Evolutionary conservation across 2,113 vertebrate genomes (phyloP), one percentile per base, ranked within the genome.

Genomic region (Phainopepla nitens): DNA sequence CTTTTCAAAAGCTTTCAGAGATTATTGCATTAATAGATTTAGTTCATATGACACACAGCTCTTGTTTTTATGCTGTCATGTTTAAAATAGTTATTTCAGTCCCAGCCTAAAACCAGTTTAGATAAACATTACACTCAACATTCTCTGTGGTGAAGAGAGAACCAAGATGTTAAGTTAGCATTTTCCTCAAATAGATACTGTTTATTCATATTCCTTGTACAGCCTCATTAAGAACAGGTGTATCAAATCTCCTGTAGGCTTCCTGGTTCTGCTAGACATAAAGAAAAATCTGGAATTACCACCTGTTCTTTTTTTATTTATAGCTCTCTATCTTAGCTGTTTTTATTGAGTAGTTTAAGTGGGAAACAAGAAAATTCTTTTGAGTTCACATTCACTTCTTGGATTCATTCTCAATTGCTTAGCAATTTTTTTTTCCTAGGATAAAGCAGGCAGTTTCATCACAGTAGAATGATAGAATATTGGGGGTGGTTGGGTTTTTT

Each of bases 71-170:
- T 8, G 11, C 45, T 66, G 16, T 80, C 29, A 31, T 31, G 39
- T 84, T 27, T 36, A 17, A 70, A 86, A 44, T 33, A 39, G 7
- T 57, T 84, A 13, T 60, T 94, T 64, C 45, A 56, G 53, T 50
- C 23, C 7, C 39, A 78, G 14, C 44, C 31, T 82, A 54, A 83
- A 80, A 73, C 13, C n/a, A 41, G 9, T 44, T 83, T 44, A 23
- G 50, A 33, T 77, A 61, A 81, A 31, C 29, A 19, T 77, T 36
- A 15, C 9, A 24, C 27, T 83, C 2, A 0, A 21, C 0, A 0
- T 85, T 75, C 35, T 58, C 19, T 76, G 29, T 44, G 49, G 19
- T 65, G 31, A 75, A 60, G 60, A 58, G 42, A 82, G 41, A 82
- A 69, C 11, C 50, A 80, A 47, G 69, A 68, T 41, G 35, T 56